Evolutionary conservation across 2,113 vertebrate species (phyloP).

Genomic region (Dolichotis patagonum): DNA sequence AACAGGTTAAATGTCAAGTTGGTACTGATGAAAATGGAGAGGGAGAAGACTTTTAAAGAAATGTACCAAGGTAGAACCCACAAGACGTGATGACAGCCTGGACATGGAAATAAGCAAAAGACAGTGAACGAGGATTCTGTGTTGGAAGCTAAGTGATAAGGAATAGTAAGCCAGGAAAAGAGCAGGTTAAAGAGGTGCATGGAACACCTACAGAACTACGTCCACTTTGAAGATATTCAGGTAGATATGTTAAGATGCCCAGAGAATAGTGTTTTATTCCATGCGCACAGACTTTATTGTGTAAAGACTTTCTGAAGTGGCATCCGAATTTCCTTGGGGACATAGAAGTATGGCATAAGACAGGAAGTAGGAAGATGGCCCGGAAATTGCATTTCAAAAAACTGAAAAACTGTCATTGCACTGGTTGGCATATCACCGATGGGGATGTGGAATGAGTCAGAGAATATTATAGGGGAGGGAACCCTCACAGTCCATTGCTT

Average conservation of each 20-base stretch:
- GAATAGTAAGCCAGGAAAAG: not conserved
- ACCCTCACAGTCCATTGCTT: not conserved
- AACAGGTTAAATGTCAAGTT: not conserved
- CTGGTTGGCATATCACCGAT: not conserved
- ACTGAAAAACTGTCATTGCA: not conserved
- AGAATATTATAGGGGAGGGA: not conserved
- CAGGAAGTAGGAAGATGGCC: not conserved
- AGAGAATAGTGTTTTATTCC: not conserved
- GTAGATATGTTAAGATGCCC: not conserved
- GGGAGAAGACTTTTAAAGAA: not conserved
- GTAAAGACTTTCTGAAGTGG: not conserved
- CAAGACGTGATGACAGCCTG: not conserved
- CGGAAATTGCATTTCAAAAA: not conserved
- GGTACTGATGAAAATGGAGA: not conserved
- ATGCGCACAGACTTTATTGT: not conserved
- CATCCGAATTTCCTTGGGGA: not conserved
- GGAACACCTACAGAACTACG: not conserved
- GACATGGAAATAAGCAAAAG: not conserved
- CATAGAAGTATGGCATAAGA: not conserved
- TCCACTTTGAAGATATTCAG: not conserved
- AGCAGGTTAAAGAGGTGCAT: not conserved
- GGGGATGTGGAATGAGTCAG: rapidly evolving
- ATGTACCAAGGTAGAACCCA: not conserved
- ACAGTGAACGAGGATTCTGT: not conserved
- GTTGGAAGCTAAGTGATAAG: not conserved